Evolutionary conservation across 2,113 vertebrate species (phyloP).

Genomic region (Athene cunicularia): DNA sequence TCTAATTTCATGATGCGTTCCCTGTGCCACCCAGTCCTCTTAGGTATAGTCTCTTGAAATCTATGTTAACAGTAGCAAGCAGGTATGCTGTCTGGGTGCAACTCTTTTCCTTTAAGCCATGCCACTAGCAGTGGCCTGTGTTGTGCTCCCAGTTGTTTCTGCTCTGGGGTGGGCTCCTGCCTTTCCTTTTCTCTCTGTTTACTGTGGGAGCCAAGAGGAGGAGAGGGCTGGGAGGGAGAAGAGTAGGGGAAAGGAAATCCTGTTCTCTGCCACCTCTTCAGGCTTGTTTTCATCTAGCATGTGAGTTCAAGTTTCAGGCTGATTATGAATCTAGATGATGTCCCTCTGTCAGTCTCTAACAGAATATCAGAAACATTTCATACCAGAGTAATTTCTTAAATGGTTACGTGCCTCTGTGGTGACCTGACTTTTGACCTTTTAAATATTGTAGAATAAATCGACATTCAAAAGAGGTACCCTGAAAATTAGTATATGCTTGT

Average conservation of each 20-base stretch:
- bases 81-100: neutral
- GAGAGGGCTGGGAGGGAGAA: neutral
- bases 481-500: neutral
- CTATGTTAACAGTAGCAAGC: neutral
- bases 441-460: neutral
- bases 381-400: neutral
- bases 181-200: neutral
- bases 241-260: neutral
- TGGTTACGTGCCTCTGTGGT: neutral
- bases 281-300: neutral
- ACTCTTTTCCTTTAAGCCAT: neutral
- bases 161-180: neutral
- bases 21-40: neutral
- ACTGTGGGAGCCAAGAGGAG: neutral
- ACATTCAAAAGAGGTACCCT: neutral
- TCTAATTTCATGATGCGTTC: neutral
- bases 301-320: neutral
- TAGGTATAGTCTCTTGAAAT: neutral
- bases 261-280: neutral
- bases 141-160: neutral
- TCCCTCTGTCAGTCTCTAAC: neutral
- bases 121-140: neutral
- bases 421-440: neutral
- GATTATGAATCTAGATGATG: neutral
- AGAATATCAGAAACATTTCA: neutral